A percentile compares a stretch with the other conserved stretches of the same genome.
phyloP scores from a whole-genome alignment of 2,113 vertebrate genomes.

The Pyxicephalus adspersus region DNA sequence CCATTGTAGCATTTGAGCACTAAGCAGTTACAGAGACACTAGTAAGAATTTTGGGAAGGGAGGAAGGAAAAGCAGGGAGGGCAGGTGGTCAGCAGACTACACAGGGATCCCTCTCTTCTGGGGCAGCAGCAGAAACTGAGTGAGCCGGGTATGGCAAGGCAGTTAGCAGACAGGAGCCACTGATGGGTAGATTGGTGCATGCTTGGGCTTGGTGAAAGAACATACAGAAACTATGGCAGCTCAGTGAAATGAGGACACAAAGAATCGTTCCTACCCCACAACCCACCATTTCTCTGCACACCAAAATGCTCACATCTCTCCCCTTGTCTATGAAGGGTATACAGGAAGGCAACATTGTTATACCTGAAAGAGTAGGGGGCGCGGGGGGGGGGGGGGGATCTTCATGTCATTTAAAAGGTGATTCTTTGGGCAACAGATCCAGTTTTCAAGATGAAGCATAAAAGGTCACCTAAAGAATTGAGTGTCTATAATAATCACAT shows the following conservation, averaged over 20 bases:
- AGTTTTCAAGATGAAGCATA: too few species aligned
- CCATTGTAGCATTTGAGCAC: slow-evolving; percentile 63
- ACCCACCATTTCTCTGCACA: neutral
- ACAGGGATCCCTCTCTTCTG: slow-evolving; percentile 59
- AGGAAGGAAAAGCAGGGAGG: slow-evolving; percentile 70
- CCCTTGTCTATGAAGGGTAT: too few species aligned
- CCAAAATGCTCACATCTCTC: too few species aligned
- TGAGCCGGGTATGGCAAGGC: slow-evolving; percentile 79
- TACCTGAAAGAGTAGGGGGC: too few species aligned
- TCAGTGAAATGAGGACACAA: slow-evolving; percentile 91
- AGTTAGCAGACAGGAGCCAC: slow-evolving; percentile 78
- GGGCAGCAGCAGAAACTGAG: slow-evolving; percentile 72
- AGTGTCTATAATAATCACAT: too few species aligned
- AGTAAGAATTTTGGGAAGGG: slow-evolving; percentile 59
- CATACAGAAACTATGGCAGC: slow-evolving; percentile 94
- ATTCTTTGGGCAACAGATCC: too few species aligned
- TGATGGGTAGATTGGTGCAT: slow-evolving; percentile 83
- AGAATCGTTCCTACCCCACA: slow-evolving; percentile 74
- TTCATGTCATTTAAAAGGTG: too few species aligned
- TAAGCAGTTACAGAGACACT: slow-evolving; percentile 70
- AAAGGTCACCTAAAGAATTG: too few species aligned
- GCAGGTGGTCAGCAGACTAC: slow-evolving; percentile 70
- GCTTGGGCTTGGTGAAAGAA: slow-evolving; percentile 88
- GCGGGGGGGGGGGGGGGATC: too few species aligned
- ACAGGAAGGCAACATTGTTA: too few species aligned